Conservation (phyloP, 2,888 invertebrate species). For the Sesia apiformis region DNA sequence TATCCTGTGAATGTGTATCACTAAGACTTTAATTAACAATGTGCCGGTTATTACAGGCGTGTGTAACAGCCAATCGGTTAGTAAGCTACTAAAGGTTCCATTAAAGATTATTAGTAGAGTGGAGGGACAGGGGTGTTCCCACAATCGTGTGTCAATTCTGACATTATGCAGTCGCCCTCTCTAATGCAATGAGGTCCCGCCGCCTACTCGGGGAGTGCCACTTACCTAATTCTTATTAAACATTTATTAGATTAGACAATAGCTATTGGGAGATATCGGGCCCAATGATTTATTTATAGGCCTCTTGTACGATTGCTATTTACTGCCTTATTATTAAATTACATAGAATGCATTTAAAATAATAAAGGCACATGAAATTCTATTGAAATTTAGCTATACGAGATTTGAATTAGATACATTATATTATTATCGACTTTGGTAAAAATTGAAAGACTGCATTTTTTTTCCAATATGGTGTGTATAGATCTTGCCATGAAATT, state of each 20-base stretch:
- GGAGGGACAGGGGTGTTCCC: constrained; percentile 9
- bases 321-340: constrained; percentile 15
- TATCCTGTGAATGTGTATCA: neutral
- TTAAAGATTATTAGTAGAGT: constrained; percentile 21
- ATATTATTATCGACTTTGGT: no score
- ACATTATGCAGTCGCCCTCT: constrained; percentile 53
- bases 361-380: no score
- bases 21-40: neutral
- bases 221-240: constrained; percentile 71
- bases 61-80: neutral
- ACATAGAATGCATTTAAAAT: neutral
- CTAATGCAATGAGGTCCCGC: constrained; percentile 50
- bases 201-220: constrained; percentile 37
- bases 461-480: no score
- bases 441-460: no score
- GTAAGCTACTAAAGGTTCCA: constrained; percentile 16
- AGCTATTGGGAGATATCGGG: constrained; percentile 55
- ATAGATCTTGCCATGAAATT: no score
- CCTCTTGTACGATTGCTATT: constrained; percentile 60
- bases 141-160: constrained; percentile 40
- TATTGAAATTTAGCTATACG: no score
- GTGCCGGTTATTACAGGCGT: neutral
- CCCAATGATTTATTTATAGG: constrained; percentile 66
- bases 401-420: no score
- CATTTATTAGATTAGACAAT: constrained; percentile 71